Evolutionary conservation across 2,888 invertebrate species (phyloP), one percentile per base, ranked within the genome.

Genomic region (Apotomis turbidana): DNA sequence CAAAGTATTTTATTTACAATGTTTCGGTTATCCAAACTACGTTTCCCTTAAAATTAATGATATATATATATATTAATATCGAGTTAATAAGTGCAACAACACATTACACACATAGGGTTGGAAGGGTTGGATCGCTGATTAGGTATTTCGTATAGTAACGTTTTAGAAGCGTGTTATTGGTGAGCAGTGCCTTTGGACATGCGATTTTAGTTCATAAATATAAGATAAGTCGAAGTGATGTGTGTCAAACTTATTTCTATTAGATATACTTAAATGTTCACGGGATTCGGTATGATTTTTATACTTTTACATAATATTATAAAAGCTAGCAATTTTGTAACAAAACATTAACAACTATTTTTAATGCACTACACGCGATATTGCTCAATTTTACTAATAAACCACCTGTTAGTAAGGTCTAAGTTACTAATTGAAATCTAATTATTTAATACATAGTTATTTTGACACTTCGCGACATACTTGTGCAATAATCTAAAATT

Each of bases 111-210:
- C 27, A 27, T 2, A 13, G 49, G 59, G n/a, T n/a, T n/a, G n/a
- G n/a, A n/a, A n/a, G 49, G 49, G 49, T 55, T 60, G 52, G 60
- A 15, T n/a, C 8, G 13, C 36, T 13, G 44, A n/a, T 49, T 46
- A 5, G 27, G 41, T 57, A 41, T 44, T n/a, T 36, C 54, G 60
- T 36, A 55, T 63, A 51, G 44, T 15, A 49, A 57, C 38, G 3
- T 8, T 55, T 49, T 67, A 46, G 46, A 51, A 58, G 72, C 54
- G 63, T 72, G 72, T 63, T 72, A 68, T 52, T 68, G 58, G 63
- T 68, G 58, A 63, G 27, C 62, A 72, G 72, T 72, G 72, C 72
- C 72, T 72, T 72, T 63, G 13, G 68, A 72, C 72, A 72, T 68
- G 63, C 63, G 38, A 41, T 57, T 72, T 63, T 58, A 68, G 36